Base-by-base conservation (phyloP, 1,140 invertebrate genomes). In the Cherax destructor region DNA sequence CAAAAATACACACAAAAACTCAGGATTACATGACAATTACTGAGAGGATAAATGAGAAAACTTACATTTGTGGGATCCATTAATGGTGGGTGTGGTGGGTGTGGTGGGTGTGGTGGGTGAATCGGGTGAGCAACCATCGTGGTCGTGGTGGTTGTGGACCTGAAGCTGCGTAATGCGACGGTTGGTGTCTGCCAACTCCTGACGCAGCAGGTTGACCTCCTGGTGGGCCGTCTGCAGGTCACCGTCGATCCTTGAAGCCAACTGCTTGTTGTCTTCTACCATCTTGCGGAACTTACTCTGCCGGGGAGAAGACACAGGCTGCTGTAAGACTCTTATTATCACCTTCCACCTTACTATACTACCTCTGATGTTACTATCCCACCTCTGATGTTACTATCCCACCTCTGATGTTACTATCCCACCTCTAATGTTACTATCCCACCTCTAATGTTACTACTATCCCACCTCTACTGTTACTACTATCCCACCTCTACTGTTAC, bases 181-280 rank as follows among this genome's bases (percentile, higher is more conserved):
- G 94, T 95, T 94, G 91, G 95, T 95, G 93, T 96, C 95, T 30
- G 95, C 94, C 74, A 96, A 94, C 92, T 96, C 95, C 24, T 95
- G 95, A 69, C 96, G 94, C 65, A 96, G 94, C 52, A 94, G 94
- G 74, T 95, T 95, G 87, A 96, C 96, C 93, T 96, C 95, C 88
- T 95, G 95, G 93, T 96, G 95, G 21, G 96, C 96, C 87, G 95
- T 94, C 92, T 96, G 95, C 83, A 96, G 95, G 93, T 96, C 96
- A n/a, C 95, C 95, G 94, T 96, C 96, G 91, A 96, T 95, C 92
- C 95, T 95, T 89, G 95, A 94, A 74, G 96, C 96, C 85, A 96
- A 95, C 92, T 95, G 95, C 94, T 95, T 95, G 94, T 96, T 96
- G 94, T 97, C 96, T 94, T 96, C 96, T 93, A 96, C 96, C 96